phyloP scores from a whole-genome alignment of 1,140 invertebrate genomes.

The Babylonia areolata region DNA sequence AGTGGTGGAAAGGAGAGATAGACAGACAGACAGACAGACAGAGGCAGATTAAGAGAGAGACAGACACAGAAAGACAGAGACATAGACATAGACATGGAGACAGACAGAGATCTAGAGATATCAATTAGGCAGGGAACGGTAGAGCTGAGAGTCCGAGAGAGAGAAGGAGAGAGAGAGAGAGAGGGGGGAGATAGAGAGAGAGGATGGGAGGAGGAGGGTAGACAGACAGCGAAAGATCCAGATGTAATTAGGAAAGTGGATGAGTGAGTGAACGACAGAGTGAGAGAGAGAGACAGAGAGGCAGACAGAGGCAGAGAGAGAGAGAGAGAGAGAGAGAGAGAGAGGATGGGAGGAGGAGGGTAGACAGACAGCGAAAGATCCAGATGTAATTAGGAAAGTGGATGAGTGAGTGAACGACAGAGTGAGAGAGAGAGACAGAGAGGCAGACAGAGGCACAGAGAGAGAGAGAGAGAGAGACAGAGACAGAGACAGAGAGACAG shows the following conservation, averaged over 20 bases:
- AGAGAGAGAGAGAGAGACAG: neutral
- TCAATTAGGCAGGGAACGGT: neutral
- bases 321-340: neutral
- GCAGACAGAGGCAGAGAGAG: neutral
- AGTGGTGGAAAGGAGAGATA: too few relatives aligned
- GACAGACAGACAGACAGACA: neutral
- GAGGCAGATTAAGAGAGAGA: neutral
- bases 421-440: too few relatives aligned
- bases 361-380: neutral
- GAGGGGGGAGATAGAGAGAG: slow-evolving; percentile 1
- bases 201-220: too few relatives aligned
- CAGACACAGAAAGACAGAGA: neutral
- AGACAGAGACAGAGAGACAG: neutral
- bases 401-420: too few relatives aligned
- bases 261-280: neutral
- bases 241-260: too few relatives aligned
- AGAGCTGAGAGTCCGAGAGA: neutral
- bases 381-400: too few relatives aligned
- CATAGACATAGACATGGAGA: too few relatives aligned
- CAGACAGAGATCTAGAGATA: too few relatives aligned
- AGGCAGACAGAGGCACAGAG: too few relatives aligned
- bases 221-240: too few relatives aligned
- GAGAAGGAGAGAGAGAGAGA: slow-evolving; percentile 18
- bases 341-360: neutral
- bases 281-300: slow-evolving; percentile 19